A percentile compares a stretch with the other conserved stretches of the same genome.
Evolutionary conservation across 2,797 vertebrate species (phyloP).

Genomic region (Amblyraja radiata): DNA sequence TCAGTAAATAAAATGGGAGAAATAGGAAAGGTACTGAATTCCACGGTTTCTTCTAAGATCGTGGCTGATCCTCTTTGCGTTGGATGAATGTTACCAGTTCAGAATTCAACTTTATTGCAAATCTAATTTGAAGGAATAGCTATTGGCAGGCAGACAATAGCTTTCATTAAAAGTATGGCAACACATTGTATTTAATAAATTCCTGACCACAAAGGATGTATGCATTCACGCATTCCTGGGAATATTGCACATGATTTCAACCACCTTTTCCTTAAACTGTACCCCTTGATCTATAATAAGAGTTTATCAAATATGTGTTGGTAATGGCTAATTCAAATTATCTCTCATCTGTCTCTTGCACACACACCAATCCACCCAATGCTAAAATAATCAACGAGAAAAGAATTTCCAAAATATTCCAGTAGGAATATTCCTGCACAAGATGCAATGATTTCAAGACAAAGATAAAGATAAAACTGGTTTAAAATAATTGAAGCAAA

Average conservation of each 20-base stretch:
- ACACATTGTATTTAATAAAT: neutral
- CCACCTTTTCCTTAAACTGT: neutral
- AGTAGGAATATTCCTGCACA: neutral
- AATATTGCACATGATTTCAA: neutral
- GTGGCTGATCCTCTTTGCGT: neutral
- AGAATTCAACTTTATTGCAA: neutral
- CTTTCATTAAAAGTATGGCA: neutral
- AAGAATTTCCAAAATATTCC: neutral
- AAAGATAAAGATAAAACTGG: neutral
- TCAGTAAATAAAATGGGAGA: too few relatives aligned
- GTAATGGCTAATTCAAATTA: neutral
- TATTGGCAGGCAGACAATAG: neutral
- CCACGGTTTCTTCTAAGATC: neutral
- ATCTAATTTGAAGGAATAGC: neutral
- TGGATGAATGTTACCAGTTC: neutral
- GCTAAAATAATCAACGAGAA: neutral
- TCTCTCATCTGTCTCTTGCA: neutral
- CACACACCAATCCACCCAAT: neutral
- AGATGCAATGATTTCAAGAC: neutral
- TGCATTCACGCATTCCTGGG: neutral
- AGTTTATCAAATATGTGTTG: neutral
- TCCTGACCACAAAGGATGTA: neutral
- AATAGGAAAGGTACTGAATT: neutral
- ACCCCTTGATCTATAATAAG: neutral
- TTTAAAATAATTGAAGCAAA: neutral